A percentile compares a stretch with the other conserved stretches of the same genome.
phyloP scores from a whole-genome alignment of 2,888 invertebrate species.

The Andricus curvator region DNA sequence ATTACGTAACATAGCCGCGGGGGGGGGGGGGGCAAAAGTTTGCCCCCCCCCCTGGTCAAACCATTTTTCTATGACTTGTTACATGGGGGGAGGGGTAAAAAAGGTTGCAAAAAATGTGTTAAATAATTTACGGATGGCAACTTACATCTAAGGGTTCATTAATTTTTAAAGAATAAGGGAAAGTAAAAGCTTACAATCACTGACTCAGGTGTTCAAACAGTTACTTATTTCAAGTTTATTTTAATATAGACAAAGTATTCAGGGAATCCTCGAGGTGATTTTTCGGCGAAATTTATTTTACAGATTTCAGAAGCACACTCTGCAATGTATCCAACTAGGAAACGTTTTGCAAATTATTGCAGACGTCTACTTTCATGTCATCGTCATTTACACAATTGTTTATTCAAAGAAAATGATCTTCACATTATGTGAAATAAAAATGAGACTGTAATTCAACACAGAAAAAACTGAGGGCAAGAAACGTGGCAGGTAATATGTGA shows the following conservation, averaged over 20 bases:
- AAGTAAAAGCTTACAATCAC: neutral
- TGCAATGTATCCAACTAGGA: slow-evolving; percentile 41
- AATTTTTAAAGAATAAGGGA: neutral
- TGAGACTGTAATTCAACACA: neutral
- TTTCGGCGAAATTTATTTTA: slow-evolving; percentile 66
- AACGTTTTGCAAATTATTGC: slow-evolving; percentile 4
- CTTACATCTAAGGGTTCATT: neutral
- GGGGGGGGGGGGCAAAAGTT: too few relatives aligned
- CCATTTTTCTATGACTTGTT: too few relatives aligned
- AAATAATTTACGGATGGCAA: too few relatives aligned
- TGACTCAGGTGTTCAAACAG: slow-evolving; percentile 48
- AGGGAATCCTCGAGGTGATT: slow-evolving; percentile 47
- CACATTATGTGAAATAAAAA: neutral
- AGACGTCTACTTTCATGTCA: slow-evolving; percentile 27
- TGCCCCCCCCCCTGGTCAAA: too few relatives aligned
- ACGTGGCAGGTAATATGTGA: too few relatives aligned
- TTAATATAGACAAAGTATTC: slow-evolving; percentile 59
- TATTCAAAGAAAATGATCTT: neutral
- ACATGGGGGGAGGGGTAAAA: too few relatives aligned
- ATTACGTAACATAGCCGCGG: too few relatives aligned
- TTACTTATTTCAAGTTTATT: slow-evolving; percentile 49
- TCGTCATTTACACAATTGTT: slow-evolving; percentile 16
- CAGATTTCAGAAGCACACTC: slow-evolving; percentile 59
- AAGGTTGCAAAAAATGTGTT: too few relatives aligned
- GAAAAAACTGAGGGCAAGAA: neutral